A percentile compares a stretch with the other conserved stretches of the same genome.
Evolutionary conservation across 2,113 vertebrate genomes (phyloP).

Genomic region (Sterrhoptilus dennistouni): DNA sequence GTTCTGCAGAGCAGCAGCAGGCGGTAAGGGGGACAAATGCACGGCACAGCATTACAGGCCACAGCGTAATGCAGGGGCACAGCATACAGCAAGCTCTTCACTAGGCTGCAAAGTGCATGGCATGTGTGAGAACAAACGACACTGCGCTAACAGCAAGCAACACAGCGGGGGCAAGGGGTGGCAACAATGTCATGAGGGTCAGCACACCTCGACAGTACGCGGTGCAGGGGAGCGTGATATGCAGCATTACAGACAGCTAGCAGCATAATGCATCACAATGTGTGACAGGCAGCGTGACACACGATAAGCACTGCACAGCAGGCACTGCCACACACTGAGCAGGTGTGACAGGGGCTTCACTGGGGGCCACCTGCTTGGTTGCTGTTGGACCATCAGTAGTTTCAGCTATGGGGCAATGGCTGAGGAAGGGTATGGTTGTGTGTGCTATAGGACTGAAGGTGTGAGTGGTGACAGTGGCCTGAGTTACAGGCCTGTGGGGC

Average conservation of each 20-base stretch:
- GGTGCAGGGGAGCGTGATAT: not conserved
- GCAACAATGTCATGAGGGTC: not conserved
- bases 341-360: rapidly evolving
- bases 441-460: not conserved
- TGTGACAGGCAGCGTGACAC: rapidly evolving
- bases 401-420: rapidly evolving
- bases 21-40: slow-evolving; percentile 7
- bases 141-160: rapidly evolving
- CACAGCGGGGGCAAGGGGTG: rapidly evolving
- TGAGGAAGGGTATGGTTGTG: not conserved
- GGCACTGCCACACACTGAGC: rapidly evolving
- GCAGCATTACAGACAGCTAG: not conserved
- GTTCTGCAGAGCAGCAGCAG: not conserved
- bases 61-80: not conserved
- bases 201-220: rapidly evolving
- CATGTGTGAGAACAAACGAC: rapidly evolving
- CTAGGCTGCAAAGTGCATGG: not conserved
- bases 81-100: not conserved
- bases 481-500: not conserved
- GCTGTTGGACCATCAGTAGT: not conserved
- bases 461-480: not conserved
- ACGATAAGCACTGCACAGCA: rapidly evolving
- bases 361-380: rapidly evolving
- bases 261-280: not conserved
- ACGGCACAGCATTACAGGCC: not conserved